phyloP scores from a whole-genome alignment of 2,797 vertebrate genomes.

The Oryzias dopingdopingensis region DNA sequence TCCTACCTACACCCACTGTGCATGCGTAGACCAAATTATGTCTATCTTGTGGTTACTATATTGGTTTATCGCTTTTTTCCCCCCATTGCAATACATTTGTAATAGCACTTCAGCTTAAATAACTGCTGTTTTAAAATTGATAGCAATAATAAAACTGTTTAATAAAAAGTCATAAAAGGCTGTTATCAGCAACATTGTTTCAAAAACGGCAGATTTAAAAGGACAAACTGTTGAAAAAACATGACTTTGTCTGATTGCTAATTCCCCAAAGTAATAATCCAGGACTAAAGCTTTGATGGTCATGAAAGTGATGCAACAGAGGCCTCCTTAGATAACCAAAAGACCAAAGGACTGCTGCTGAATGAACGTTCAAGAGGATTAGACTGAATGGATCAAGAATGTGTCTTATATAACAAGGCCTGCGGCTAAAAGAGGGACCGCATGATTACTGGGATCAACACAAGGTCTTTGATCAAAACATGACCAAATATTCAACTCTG shows the following conservation, averaged over 20 bases:
- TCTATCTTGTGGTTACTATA: too few species aligned
- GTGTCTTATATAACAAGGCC: conserved; percentile 7
- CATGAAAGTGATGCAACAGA: conserved; percentile 30
- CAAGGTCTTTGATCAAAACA: background rate
- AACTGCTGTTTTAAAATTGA: too few species aligned
- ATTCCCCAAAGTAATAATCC: conserved; percentile 1
- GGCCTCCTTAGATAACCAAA: background rate
- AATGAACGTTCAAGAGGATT: conserved; percentile 38
- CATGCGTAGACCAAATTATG: too few species aligned
- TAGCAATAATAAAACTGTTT: too few species aligned
- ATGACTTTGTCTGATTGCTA: background rate
- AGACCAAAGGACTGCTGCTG: conserved; percentile 4
- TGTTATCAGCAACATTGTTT: too few species aligned
- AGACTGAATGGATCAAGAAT: conserved; percentile 37
- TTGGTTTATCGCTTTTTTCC: too few species aligned
- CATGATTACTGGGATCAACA: background rate
- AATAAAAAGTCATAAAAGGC: too few species aligned
- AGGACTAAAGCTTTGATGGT: conserved; percentile 15
- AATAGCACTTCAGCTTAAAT: too few species aligned
- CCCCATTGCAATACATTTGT: too few species aligned
- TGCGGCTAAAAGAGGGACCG: background rate
- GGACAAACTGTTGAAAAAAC: background rate
- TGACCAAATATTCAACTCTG: background rate
- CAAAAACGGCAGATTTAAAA: too few species aligned
- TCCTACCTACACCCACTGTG: too few species aligned